Percentiles rank a stretch among this genome's conserved stretches.
These are phyloP conservation scores for Drosophila saltans DNA, from an alignment of 1,140 invertebrate species.

Conservation along the genomic window DNA sequence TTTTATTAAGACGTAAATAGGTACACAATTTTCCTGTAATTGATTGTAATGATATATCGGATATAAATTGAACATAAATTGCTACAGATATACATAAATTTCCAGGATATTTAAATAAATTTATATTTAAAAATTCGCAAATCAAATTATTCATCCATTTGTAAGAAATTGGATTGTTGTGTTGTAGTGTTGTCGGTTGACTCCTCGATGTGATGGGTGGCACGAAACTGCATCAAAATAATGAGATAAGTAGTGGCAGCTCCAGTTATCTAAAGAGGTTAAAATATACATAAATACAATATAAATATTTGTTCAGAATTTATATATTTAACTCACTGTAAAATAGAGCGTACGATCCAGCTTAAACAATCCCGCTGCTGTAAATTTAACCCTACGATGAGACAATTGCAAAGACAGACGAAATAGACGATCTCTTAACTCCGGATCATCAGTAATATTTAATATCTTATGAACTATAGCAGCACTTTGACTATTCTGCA, in stretches of 20 bases:
- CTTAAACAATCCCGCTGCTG: conserved; percentile 75
- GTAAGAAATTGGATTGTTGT: conserved; percentile 10
- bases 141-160: conserved; percentile 20
- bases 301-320: neutral
- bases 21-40: no score
- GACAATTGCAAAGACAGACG: conserved; percentile 71
- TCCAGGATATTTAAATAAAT: no score
- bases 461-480: conserved; percentile 77
- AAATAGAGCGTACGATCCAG: conserved; percentile 80
- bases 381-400: conserved; percentile 71
- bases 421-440: conserved; percentile 68
- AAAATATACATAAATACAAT: neutral
- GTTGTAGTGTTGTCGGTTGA: conserved; percentile 18
- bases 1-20: no score
- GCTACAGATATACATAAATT: no score
- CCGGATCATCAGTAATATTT: conserved; percentile 72
- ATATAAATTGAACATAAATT: no score
- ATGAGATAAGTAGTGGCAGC: conserved; percentile 80
- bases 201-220: conserved; percentile 62
- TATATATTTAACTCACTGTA: conserved; percentile 53
- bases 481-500: conserved; percentile 61
- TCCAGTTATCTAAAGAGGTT: conserved; percentile 60
- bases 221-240: conserved; percentile 74
- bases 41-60: no score
- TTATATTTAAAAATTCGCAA: no score